Evolutionary conservation across 2,113 vertebrate genomes (phyloP), one percentile per base, ranked within the genome.

Genomic region (Gnathonemus echidnorhynchus): DNA sequence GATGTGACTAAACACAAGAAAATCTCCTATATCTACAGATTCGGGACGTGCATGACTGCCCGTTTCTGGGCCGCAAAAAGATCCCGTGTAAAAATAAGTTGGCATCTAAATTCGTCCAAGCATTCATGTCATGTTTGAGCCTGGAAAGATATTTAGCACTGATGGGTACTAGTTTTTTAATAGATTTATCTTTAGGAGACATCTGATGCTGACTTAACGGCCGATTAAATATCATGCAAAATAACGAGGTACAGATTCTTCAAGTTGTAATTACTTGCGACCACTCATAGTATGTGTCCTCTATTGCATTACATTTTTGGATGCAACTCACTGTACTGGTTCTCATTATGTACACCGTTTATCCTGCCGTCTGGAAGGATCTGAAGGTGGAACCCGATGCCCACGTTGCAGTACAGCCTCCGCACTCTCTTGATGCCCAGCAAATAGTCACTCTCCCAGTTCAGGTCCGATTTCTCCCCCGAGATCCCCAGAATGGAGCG

Each of bases 381-480:
- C 96, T 99, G 98, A 94, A 99, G 97, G 96, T 99, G 98, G 95
- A 98, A 99, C 95, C 98, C 98, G 94, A 99, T 99, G 96, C 98
- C 98, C 95, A 99, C 97, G 95, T 99, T 99, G 97, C 98, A 99
- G 96, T 99, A 99, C 91, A 99, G 97, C 91, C 97, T 97, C 93
- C 97, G 96, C 94, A 97, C 97, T 94, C 98, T 94, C 95, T 98
- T 99, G 96, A 99, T 98, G 93, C 98, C 98, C 95, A 97, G 96
- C 96, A 99, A 96, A 94, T 99, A 99, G 96, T 98, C 97, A 92
- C 95, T 98, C 94, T 98, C 97, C 98, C 98, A 99, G 93, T 96
- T 98, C 92, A 96, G 95, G 91, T 97, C 96, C 88, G 97, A 95
- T 88, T 96, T 96, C 91, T 96, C 97, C 92, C 97, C 97, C 56